These are phyloP conservation scores for Ameiurus melas DNA, from an alignment of 2,113 vertebrate genomes.

Conservation along the genomic window DNA sequence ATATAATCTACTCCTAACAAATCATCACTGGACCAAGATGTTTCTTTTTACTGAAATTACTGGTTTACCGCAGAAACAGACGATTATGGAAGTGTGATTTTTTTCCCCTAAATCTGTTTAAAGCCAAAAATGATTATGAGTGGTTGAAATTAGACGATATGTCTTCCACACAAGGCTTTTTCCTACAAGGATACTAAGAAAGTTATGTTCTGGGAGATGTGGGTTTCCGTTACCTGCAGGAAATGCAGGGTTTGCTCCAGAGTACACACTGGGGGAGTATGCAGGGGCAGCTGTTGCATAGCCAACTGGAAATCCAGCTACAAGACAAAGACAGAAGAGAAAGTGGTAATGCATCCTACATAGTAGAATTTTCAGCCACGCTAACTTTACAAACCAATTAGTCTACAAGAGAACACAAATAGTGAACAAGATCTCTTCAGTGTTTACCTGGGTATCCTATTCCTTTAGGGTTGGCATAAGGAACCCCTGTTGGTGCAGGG, in stretches of 20 bases:
- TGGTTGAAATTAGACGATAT: not conserved
- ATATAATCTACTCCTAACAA: not conserved
- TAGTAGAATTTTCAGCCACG: not conserved
- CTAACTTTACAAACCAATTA: not conserved
- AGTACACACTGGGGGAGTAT: conserved; percentile 88
- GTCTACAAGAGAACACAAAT: not conserved
- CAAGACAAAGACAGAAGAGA: conserved; percentile 12
- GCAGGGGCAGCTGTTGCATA: conserved; percentile 90
- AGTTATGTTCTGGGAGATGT: not conserved
- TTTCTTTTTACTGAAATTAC: not conserved
- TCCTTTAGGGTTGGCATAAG: conserved; percentile 95
- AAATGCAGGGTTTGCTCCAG: conserved; percentile 90
- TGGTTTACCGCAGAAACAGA: not conserved
- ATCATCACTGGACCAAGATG: not conserved
- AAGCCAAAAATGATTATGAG: not conserved
- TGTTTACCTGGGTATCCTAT: conserved; percentile 92
- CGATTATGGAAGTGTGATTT: not conserved
- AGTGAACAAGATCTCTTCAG: not conserved
- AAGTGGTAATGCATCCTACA: not conserved
- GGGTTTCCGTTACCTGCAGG: conserved; percentile 76
- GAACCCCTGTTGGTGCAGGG: conserved; percentile 94
- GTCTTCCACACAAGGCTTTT: not conserved
- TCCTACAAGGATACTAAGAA: not conserved
- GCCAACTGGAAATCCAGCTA: conserved; percentile 93
- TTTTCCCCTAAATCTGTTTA: not conserved